A percentile compares a stretch with the other conserved stretches of the same genome.
These are phyloP conservation scores for Ennomos fuscantarius DNA, from an alignment of 2,888 invertebrate species.

Conservation along the genomic window DNA sequence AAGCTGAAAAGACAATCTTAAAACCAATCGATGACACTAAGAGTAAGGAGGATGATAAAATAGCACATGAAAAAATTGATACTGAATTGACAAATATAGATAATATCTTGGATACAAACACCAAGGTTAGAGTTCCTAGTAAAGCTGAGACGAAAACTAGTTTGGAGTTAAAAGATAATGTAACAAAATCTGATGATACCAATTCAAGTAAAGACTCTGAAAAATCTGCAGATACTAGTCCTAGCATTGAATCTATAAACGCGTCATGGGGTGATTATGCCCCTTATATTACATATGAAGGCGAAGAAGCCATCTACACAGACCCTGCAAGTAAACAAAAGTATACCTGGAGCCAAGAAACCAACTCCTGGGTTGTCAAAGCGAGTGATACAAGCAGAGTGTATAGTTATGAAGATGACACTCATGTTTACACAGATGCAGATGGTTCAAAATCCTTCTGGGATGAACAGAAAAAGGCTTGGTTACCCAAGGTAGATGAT, in stretches of 20 bases:
- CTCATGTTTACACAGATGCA: constrained; percentile 91
- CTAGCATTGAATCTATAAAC: constrained; percentile 22
- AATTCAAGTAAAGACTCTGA: background rate
- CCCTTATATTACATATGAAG: constrained; percentile 88
- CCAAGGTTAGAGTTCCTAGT: background rate
- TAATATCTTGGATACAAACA: constrained; percentile 6
- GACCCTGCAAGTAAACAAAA: constrained; percentile 89
- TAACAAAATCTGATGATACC: background rate
- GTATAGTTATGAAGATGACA: constrained; percentile 91
- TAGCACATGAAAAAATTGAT: constrained; percentile 12
- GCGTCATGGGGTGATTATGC: constrained; percentile 75
- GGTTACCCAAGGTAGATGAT: constrained; percentile 98
- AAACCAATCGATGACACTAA: constrained; percentile 16
- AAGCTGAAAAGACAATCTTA: constrained; percentile 20
- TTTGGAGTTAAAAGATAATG: background rate
- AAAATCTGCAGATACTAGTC: constrained; percentile 6
- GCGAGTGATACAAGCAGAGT: constrained; percentile 64
- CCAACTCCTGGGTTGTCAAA: constrained; percentile 80
- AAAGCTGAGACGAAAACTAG: constrained; percentile 1
- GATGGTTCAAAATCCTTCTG: constrained; percentile 97
- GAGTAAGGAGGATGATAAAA: constrained; percentile 2
- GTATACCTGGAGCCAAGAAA: constrained; percentile 86
- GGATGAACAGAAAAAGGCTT: constrained; percentile 95
- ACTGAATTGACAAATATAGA: background rate
- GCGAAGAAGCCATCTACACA: constrained; percentile 89